These are phyloP conservation scores for Meliscaeva auricollis DNA, from an alignment of 2,888 invertebrate genomes.

Conservation along the genomic window DNA sequence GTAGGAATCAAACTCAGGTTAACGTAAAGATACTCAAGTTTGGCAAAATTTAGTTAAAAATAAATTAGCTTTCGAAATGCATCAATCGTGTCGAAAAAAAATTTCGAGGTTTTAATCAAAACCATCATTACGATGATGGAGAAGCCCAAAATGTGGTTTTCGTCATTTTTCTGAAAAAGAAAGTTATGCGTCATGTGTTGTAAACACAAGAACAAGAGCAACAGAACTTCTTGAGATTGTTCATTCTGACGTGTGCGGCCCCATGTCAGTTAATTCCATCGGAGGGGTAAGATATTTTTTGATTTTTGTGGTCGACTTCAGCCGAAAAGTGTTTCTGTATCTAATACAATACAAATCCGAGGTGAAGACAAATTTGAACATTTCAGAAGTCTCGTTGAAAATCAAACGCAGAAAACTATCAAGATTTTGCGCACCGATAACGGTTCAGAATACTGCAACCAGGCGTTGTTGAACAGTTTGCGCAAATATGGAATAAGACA, in stretches of 20 bases:
- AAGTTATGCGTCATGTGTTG: too few relatives aligned
- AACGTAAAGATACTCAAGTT: too few relatives aligned
- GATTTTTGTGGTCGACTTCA: conserved; percentile 80
- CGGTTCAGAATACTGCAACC: conserved; percentile 39
- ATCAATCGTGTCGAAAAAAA: too few relatives aligned
- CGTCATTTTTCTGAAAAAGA: too few relatives aligned
- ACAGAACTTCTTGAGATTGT: conserved; percentile 39
- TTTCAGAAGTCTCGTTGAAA: conserved; percentile 64
- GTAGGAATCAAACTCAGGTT: too few relatives aligned
- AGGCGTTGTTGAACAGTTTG: not conserved
- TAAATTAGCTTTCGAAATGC: too few relatives aligned
- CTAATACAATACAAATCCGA: conserved; percentile 61
- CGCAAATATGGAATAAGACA: conserved; percentile 7
- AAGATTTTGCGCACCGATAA: conserved; percentile 42
- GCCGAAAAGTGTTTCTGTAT: conserved; percentile 43
- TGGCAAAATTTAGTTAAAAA: too few relatives aligned
- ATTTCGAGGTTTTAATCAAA: too few relatives aligned
- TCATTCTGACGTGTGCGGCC: conserved; percentile 41
- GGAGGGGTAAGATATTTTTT: conserved; percentile 80
- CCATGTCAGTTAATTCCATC: conserved; percentile 33
- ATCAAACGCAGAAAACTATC: conserved; percentile 57
- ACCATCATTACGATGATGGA: too few relatives aligned
- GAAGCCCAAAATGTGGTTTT: too few relatives aligned
- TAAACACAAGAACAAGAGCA: conserved; percentile 14
- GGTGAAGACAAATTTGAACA: conserved; percentile 57